A percentile compares a stretch with the other conserved stretches of the same genome.
Conservation (phyloP, 2,797 vertebrate genomes). For the Setipinna tenuifilis region DNA sequence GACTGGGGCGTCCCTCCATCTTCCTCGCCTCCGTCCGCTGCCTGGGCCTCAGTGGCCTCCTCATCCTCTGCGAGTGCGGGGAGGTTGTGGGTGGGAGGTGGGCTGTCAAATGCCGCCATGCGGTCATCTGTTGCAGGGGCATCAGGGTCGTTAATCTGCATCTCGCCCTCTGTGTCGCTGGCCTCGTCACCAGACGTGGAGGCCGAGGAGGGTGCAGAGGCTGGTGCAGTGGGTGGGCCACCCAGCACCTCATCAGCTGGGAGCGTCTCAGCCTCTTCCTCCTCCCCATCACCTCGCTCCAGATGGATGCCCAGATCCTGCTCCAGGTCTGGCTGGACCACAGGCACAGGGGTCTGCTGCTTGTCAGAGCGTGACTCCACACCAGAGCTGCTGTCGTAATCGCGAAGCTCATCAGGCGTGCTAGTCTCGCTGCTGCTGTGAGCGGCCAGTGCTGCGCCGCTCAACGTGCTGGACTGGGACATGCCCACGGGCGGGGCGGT, state of each 20-base stretch:
- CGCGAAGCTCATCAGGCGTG: conserved; percentile 88
- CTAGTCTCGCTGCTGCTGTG: conserved; percentile 88
- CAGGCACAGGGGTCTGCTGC: conserved; percentile 74
- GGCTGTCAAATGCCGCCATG: conserved; percentile 67
- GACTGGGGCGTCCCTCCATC: conserved; percentile 79
- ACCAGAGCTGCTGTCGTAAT: conserved; percentile 89
- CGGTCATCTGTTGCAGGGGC: conserved; percentile 56
- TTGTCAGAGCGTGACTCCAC: conserved; percentile 85
- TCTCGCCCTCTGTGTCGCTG: conserved; percentile 80
- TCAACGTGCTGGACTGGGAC: conserved; percentile 78
- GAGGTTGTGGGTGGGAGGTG: conserved; percentile 62
- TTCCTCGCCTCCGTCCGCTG: conserved; percentile 70
- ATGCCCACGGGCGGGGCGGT: conserved; percentile 55
- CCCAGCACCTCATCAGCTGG: conserved; percentile 81
- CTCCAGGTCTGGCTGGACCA: conserved; percentile 74
- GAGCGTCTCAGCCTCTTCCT: conserved; percentile 83
- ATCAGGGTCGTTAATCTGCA: conserved; percentile 76
- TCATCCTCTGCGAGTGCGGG: conserved; percentile 74
- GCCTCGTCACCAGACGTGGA: conserved; percentile 80
- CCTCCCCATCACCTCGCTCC: conserved; percentile 80
- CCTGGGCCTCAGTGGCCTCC: conserved; percentile 65
- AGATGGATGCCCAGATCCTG: conserved; percentile 86
- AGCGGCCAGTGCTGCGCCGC: conserved; percentile 76
- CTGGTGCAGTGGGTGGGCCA: conserved; percentile 79
- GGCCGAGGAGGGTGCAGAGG: conserved; percentile 75